Conservation (phyloP, 1,140 invertebrate species). For the Protaetia brevitarsis region DNA sequence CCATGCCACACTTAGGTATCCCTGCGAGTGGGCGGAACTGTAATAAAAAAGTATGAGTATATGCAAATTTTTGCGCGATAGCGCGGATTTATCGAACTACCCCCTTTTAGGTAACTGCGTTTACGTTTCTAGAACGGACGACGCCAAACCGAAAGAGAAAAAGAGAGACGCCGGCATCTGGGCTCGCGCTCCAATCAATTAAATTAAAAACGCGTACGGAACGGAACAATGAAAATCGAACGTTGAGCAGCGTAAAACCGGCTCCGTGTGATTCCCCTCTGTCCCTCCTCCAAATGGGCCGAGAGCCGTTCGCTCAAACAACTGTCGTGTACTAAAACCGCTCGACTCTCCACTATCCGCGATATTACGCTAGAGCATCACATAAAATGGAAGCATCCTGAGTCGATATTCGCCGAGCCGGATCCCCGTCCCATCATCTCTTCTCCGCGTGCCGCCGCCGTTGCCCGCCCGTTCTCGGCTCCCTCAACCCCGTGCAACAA, state of each 20-base stretch:
- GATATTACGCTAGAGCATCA: conserved; percentile 44
- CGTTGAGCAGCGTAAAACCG: conserved; percentile 41
- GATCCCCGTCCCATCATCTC: background rate
- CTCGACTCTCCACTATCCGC: conserved; percentile 39
- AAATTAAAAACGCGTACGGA: conserved; percentile 21
- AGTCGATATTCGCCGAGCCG: conserved; percentile 40
- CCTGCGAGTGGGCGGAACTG: too few species aligned
- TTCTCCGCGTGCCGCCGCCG: background rate
- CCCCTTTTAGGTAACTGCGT: too few species aligned
- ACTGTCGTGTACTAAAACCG: conserved; percentile 46
- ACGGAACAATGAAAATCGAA: conserved; percentile 41
- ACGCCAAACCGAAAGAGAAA: too few species aligned
- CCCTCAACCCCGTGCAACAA: background rate
- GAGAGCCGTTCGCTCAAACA: conserved; percentile 44
- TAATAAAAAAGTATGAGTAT: too few species aligned
- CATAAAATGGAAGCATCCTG: conserved; percentile 41
- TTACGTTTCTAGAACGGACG: too few species aligned
- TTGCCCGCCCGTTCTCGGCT: background rate
- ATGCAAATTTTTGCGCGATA: too few species aligned
- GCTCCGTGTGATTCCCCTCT: conserved; percentile 33
- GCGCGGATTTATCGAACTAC: too few species aligned
- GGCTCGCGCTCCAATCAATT: conserved; percentile 18
- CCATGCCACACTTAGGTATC: too few species aligned
- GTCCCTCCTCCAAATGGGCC: conserved; percentile 25
- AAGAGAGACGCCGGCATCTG: background rate